Base-by-base conservation (phyloP, 2,797 vertebrate species). In the Kryptolebias ocellatus region DNA sequence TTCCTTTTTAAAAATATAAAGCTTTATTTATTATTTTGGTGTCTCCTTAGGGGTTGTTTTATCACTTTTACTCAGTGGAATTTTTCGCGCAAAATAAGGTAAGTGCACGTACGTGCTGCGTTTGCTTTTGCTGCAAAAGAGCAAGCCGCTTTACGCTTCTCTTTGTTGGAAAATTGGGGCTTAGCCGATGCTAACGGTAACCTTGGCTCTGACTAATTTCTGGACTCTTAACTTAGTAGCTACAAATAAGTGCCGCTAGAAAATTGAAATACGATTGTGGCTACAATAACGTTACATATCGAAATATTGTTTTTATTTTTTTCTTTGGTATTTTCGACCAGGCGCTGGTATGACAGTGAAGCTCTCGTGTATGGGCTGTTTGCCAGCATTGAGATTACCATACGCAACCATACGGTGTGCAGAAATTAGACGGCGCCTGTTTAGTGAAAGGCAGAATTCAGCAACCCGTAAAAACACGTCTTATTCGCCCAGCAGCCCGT, bases 121-220 rank as follows among this genome's bases (percentile, higher is more conserved):
- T 58, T 0, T 16, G 10, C 54, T 31, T 68, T 1, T 24, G 16
- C 3, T 18, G 14, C 3, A 6, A 53, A 47, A 52, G 10, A 31
- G 1, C 2, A 64, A 57, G 29, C 42, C 14, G 37, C 53, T 68
- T 37, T 71, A 52, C 56, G 75, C 47, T 62, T 63, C 2, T 81
- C 81, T 91, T 90, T 91, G 89, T 90, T 83, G 74, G 63, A 37
- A 68, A 64, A 61, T 46, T 54, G 16, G 18, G 56, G 63, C 45
- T 78, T 71, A 83, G 79, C 78, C 50, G 68, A 58, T 65, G 89
- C 79, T 84, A 87, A 56, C 70, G 67, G 76, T 29, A 34, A 24
- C 11, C 1, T 1, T 11, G 82, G 67, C 65, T 64, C 37, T 18
- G 88, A 53, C 84, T 89, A 87, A 14, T 83, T 76, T 53, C 59